Evolutionary conservation across 2,113 vertebrate species (phyloP).

Genomic region (Bettongia penicillata): DNA sequence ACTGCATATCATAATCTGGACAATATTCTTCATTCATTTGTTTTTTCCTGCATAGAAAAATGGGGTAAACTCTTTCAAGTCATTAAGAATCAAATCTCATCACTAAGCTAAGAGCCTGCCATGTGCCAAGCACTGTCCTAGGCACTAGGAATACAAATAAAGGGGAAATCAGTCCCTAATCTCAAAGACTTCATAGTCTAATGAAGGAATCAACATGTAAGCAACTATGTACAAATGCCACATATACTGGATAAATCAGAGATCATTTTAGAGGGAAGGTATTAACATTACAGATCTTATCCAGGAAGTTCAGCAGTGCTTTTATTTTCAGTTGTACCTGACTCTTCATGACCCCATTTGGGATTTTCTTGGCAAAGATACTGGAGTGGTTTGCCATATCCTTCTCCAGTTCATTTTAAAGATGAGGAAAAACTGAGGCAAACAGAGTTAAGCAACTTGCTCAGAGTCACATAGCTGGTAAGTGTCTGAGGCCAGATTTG

Average conservation of each 20-base stretch:
- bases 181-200: not conserved
- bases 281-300: not conserved
- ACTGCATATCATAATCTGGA: not conserved
- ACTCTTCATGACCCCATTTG: not conserved
- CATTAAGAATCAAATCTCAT: not conserved
- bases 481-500: too few species aligned
- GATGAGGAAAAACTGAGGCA: too few species aligned
- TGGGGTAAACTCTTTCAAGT: not conserved
- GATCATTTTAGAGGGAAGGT: not conserved
- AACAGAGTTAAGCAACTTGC: too few species aligned
- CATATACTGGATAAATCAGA: not conserved
- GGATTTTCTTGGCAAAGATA: not conserved
- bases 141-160: not conserved
- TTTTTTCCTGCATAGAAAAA: not conserved
- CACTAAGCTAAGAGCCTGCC: not conserved
- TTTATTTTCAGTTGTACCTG: too few species aligned
- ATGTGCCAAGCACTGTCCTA: not conserved
- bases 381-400: too few species aligned
- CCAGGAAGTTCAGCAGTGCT: not conserved
- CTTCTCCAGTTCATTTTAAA: too few species aligned
- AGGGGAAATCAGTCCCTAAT: not conserved
- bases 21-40: not conserved
- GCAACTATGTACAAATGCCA: not conserved
- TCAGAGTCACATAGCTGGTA: too few species aligned
- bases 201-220: not conserved